Evolutionary conservation across 2,888 invertebrate genomes (phyloP), one percentile per base, ranked within the genome.

Genomic region (Clanis bilineata): DNA sequence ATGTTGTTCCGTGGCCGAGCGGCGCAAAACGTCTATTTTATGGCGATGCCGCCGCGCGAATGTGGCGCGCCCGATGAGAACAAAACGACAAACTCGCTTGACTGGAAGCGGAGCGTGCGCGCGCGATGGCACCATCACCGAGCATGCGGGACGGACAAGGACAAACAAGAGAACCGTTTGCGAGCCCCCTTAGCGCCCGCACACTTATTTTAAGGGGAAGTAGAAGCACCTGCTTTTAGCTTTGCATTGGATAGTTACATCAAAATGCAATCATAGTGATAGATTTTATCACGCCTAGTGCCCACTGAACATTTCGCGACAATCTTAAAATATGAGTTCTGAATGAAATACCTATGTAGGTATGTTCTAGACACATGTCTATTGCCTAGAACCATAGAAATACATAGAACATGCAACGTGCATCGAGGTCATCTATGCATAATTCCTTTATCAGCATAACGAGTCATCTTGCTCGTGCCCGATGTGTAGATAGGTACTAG

Each of bases 31-130:
- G 83, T 81, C 74, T 80, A 76, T 70, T 71, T 64, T 62, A 69
- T 61, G 76, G 80, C 86, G 80, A 82, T 66, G 79, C 75, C 86
- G 84, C 85, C 86, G 86, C 90, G 85, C 80, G 76, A 75, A 72
- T 76, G 73, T 64, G 60, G 44, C 61, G 57, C 25, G 15, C 39
- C 58, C 68, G 70, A 71, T 67, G 76, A 77, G 76, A 81, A 81
- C 78, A 82, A 80, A 80, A 83, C 78, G 77, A 81, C 68, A 66
- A 64, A 60, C 63, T 64, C 51, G 51, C 21, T 45, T 60, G 63
- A 56, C 68, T 64, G 74, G 77, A 78, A 83, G 73, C 81, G 71
- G 80, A 84, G 80, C 79, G 81, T 76, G 79, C 76, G 77, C 71
- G 69, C 66, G 84, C 66, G 80, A 85, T 62, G 69, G 68, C 74